Evolutionary conservation across 2,797 vertebrate genomes (phyloP).

Genomic region (Nannoperca obscura): DNA sequence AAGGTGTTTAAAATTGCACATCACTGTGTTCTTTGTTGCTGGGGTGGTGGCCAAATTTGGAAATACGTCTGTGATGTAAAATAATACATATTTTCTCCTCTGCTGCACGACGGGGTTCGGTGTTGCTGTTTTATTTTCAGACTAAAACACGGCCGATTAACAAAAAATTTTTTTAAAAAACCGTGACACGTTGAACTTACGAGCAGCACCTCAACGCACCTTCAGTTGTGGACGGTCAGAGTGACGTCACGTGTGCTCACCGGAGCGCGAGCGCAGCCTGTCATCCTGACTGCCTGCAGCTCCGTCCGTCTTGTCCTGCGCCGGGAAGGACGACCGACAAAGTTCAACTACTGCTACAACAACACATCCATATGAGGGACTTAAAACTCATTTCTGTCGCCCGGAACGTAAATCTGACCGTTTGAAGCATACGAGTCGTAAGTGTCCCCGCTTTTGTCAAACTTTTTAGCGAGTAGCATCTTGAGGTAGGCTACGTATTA

Average conservation of each 20-base stretch:
- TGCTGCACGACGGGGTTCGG: neutral
- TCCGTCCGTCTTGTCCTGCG: slow-evolving; percentile 2
- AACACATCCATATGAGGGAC: slow-evolving; percentile 57
- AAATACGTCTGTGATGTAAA: neutral
- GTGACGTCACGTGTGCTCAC: slow-evolving; percentile 82
- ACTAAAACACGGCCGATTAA: neutral
- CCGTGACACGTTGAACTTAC: slow-evolving; percentile 44
- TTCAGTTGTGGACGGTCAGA: neutral
- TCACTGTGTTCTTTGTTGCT: neutral
- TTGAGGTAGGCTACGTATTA: neutral
- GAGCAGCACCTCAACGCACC: slow-evolving; percentile 69
- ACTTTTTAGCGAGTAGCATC: slow-evolving; percentile 26
- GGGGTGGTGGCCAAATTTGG: too few species aligned
- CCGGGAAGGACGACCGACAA: neutral
- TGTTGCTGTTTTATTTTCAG: neutral
- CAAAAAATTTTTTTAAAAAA: neutral
- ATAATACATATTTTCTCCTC: neutral
- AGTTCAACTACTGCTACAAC: slow-evolving; percentile 29
- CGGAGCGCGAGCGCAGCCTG: slow-evolving; percentile 58
- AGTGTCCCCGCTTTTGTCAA: slow-evolving; percentile 37
- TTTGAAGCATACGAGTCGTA: slow-evolving; percentile 57
- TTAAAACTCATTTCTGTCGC: neutral
- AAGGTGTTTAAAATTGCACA: neutral
- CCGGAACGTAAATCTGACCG: slow-evolving; percentile 14
- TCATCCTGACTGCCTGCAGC: slow-evolving; percentile 24